Percentiles rank a stretch among this genome's conserved stretches.
These are phyloP conservation scores for Cepaea hortensis DNA, from an alignment of 2,888 invertebrate species.

Conservation along the genomic window DNA sequence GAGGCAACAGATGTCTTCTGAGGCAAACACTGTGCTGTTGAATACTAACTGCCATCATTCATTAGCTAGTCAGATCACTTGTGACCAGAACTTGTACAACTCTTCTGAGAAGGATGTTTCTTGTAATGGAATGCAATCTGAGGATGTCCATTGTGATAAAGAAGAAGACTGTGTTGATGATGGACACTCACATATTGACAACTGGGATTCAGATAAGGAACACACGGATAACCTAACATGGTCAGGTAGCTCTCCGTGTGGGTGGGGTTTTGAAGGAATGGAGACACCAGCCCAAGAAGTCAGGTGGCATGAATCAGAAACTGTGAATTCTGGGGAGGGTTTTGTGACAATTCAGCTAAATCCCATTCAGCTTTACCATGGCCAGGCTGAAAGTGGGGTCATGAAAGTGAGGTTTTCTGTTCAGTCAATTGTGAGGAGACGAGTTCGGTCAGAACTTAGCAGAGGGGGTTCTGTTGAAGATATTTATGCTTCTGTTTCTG, in stretches of 20 bases:
- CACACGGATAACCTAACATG: not conserved
- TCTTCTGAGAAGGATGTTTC: not conserved
- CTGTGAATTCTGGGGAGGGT: constrained; percentile 15
- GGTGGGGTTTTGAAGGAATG: not conserved
- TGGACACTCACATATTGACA: not conserved
- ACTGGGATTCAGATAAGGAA: not conserved
- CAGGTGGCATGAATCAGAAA: constrained; percentile 69
- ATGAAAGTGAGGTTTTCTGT: constrained; percentile 51
- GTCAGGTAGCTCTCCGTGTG: not conserved
- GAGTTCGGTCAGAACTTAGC: constrained; percentile 22
- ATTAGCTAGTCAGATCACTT: constrained; percentile 29
- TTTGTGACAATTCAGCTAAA: constrained; percentile 47
- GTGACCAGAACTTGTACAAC: not conserved
- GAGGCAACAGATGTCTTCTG: constrained; percentile 39
- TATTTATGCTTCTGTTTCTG: constrained; percentile 23
- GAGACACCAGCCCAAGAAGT: constrained; percentile 53
- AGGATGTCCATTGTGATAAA: not conserved
- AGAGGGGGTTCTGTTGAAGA: constrained; percentile 41
- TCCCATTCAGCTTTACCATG: constrained; percentile 49
- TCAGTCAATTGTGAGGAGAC: constrained; percentile 50
- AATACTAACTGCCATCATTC: not conserved
- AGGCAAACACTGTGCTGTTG: constrained; percentile 11
- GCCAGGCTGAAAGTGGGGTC: constrained; percentile 41
- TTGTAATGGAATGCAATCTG: not conserved
- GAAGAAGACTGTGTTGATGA: not conserved